A percentile compares a stretch with the other conserved stretches of the same genome.
These are phyloP conservation scores for Hyposoter dolosus DNA, from an alignment of 2,888 invertebrate species.

Conservation along the genomic window DNA sequence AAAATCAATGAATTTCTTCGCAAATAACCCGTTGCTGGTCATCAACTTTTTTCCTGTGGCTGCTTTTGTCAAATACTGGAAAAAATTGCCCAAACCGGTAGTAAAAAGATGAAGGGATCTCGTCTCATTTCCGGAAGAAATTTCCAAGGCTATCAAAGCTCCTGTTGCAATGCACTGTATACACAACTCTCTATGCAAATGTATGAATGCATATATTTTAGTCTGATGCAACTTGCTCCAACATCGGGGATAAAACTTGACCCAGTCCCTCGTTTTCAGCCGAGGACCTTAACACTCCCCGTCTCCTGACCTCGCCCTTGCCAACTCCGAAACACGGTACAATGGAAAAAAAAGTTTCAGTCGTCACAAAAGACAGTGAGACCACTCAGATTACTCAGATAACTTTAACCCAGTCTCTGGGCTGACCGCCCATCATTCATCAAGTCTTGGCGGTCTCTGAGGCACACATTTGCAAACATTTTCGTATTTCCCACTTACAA, in stretches of 20 bases:
- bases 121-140: not conserved
- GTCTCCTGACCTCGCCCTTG: conserved; percentile 82
- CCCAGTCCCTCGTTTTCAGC: conserved; percentile 82
- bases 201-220: conserved; percentile 17
- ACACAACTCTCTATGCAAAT: conserved; percentile 13
- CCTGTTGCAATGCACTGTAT: conserved; percentile 6
- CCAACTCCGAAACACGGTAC: conserved; percentile 75
- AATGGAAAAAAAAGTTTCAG: conserved; percentile 22
- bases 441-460: conserved; percentile 75
- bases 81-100: not conserved
- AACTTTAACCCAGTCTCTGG: conserved; percentile 81
- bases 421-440: conserved; percentile 83
- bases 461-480: conserved; percentile 37
- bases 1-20: not conserved
- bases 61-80: not conserved
- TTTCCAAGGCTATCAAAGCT: conserved; percentile 7
- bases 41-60: not conserved
- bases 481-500: conserved; percentile 29
- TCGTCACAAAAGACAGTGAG: conserved; percentile 77
- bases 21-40: not conserved
- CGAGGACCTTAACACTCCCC: conserved; percentile 68
- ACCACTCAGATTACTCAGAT: conserved; percentile 83
- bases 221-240: conserved; percentile 75
- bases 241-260: conserved; percentile 75
- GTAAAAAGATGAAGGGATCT: not conserved